A percentile compares a stretch with the other conserved stretches of the same genome.
phyloP scores from a whole-genome alignment of 2,888 invertebrate genomes.

The Diarsia dahlii region DNA sequence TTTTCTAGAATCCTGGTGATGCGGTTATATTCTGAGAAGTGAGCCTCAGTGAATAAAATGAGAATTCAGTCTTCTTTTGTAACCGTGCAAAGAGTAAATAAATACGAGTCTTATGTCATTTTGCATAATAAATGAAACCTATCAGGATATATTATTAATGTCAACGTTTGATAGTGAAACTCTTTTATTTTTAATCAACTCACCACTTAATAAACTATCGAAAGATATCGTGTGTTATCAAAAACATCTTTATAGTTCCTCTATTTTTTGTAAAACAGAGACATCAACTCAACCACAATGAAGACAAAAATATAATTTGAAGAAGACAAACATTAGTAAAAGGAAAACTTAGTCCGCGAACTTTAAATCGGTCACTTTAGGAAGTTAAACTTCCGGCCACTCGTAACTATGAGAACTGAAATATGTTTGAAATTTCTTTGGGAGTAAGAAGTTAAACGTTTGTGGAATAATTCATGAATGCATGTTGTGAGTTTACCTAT shows the following conservation, averaged over 20 bases:
- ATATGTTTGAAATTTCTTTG: constrained; percentile 49
- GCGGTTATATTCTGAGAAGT: neutral
- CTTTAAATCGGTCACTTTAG: constrained; percentile 53
- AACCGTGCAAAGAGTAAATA: neutral
- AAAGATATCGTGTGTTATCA: neutral
- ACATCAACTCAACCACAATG: neutral
- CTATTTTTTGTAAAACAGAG: constrained; percentile 5
- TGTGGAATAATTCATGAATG: constrained; percentile 20
- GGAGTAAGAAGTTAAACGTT: constrained; percentile 37
- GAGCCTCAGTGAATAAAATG: neutral
- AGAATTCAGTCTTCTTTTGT: too few relatives aligned
- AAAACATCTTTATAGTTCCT: too few relatives aligned
- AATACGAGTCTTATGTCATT: neutral
- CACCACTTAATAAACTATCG: neutral
- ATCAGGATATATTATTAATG: neutral
- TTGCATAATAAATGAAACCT: neutral
- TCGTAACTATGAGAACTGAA: constrained; percentile 41
- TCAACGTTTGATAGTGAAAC: too few relatives aligned
- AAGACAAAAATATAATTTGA: constrained; percentile 24
- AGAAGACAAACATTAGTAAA: constrained; percentile 35
- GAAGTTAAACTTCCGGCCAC: constrained; percentile 42
- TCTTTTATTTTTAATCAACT: neutral
- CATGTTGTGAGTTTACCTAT: constrained; percentile 16
- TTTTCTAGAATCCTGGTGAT: neutral
- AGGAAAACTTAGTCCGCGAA: constrained; percentile 36